A percentile compares a stretch with the other conserved stretches of the same genome.
phyloP scores from a whole-genome alignment of 2,888 invertebrate genomes.

The Drosophila imparisetae region DNA sequence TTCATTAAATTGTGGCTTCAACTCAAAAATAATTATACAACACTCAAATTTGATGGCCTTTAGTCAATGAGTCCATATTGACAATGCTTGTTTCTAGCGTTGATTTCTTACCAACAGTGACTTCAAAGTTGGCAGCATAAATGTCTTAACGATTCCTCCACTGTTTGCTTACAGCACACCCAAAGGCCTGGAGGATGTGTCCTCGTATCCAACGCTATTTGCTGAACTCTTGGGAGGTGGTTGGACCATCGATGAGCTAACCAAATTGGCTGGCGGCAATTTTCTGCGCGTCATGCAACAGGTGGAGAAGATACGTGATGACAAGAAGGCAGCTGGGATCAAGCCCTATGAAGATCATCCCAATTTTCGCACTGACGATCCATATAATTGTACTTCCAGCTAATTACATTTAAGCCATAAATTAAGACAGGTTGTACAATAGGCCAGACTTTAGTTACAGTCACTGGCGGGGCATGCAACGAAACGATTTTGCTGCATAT shows the following conservation, averaged over 20 bases:
- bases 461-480: slow-evolving; percentile 29
- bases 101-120: neutral
- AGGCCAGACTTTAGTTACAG: slow-evolving; percentile 19
- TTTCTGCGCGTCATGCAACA: slow-evolving; percentile 88
- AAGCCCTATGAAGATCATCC: slow-evolving; percentile 90
- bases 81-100: neutral
- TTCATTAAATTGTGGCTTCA: neutral
- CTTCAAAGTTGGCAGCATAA: neutral
- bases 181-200: slow-evolving; percentile 92
- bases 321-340: slow-evolving; percentile 89
- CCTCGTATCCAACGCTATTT: slow-evolving; percentile 91
- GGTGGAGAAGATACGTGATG: slow-evolving; percentile 90
- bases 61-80: neutral
- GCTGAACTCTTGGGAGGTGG: slow-evolving; percentile 91
- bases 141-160: neutral
- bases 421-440: slow-evolving; percentile 65
- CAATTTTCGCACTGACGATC: slow-evolving; percentile 84
- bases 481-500: slow-evolving; percentile 46
- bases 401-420: slow-evolving; percentile 79
- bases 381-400: slow-evolving; percentile 85
- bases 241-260: slow-evolving; percentile 92
- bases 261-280: slow-evolving; percentile 91
- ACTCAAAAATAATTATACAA: neutral
- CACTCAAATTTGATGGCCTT: neutral
- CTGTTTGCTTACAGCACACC: slow-evolving; percentile 87